Conservation (phyloP, 2,113 vertebrate genomes). For the Syngnathoides biaculeatus region DNA sequence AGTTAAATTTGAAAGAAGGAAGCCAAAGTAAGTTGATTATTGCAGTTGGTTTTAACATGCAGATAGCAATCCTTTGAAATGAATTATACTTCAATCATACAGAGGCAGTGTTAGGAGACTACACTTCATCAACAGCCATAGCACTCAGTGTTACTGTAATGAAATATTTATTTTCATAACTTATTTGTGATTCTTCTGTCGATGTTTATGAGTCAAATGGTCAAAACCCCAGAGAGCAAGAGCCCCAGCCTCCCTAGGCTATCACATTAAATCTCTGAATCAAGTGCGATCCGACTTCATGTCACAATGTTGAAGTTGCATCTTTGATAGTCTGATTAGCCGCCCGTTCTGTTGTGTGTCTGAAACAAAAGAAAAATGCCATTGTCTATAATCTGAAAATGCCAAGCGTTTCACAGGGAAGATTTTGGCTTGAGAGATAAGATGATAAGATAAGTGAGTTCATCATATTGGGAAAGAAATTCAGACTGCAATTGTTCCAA, state of each 20-base stretch:
- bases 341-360: slow-evolving; percentile 3
- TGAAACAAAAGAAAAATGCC: slow-evolving; percentile 29
- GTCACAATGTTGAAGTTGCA: neutral
- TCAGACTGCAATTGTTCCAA: slow-evolving; percentile 11
- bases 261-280: neutral
- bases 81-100: neutral
- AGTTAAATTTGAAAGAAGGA: neutral
- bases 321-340: neutral
- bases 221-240: neutral
- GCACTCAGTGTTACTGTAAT: neutral
- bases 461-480: slow-evolving; percentile 34
- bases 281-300: neutral
- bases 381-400: neutral
- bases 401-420: slow-evolving; percentile 31
- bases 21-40: neutral
- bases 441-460: slow-evolving; percentile 36
- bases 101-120: neutral
- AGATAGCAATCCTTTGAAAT: neutral
- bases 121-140: neutral
- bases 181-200: neutral
- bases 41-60: neutral
- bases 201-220: neutral
- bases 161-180: neutral
- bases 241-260: too few species aligned
- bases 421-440: slow-evolving; percentile 38